phyloP scores from a whole-genome alignment of 2,797 vertebrate genomes.

The Tympanoctomys barrerae region DNA sequence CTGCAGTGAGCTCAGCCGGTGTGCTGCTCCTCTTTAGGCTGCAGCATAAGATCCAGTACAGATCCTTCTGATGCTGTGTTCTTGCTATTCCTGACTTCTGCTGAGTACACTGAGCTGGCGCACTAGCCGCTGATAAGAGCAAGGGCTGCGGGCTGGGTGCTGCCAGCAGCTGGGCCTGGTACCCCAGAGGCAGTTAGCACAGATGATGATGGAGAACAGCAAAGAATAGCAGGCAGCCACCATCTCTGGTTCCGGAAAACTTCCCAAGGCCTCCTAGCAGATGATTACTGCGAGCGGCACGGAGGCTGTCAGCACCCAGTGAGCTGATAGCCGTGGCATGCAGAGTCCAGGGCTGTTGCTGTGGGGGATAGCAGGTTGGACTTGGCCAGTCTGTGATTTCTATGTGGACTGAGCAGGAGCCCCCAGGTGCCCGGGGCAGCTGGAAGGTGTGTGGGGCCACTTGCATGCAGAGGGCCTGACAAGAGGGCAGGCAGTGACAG shows the following conservation, averaged over 20 bases:
- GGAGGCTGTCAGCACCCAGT: background rate
- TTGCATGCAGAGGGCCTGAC: too few species aligned
- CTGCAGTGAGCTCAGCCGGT: background rate
- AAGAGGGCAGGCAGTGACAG: background rate
- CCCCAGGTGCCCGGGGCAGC: background rate
- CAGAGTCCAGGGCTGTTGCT: background rate
- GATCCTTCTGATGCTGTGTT: background rate
- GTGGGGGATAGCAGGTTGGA: too few species aligned
- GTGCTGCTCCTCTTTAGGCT: background rate
- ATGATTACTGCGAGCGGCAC: background rate
- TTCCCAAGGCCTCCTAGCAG: background rate
- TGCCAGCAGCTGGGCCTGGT: background rate
- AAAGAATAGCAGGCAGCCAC: background rate
- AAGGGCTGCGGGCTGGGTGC: background rate
- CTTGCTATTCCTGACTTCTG: background rate
- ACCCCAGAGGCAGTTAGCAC: background rate
- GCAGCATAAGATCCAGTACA: background rate
- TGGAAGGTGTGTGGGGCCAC: background rate
- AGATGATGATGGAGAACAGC: background rate
- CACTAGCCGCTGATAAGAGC: background rate
- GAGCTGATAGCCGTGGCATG: background rate
- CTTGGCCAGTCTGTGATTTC: background rate
- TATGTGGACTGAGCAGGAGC: background rate
- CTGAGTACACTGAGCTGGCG: background rate
- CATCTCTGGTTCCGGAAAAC: background rate